These are phyloP conservation scores for Phalanger gymnotis DNA, from an alignment of 2,797 vertebrate species.

Conservation along the genomic window DNA sequence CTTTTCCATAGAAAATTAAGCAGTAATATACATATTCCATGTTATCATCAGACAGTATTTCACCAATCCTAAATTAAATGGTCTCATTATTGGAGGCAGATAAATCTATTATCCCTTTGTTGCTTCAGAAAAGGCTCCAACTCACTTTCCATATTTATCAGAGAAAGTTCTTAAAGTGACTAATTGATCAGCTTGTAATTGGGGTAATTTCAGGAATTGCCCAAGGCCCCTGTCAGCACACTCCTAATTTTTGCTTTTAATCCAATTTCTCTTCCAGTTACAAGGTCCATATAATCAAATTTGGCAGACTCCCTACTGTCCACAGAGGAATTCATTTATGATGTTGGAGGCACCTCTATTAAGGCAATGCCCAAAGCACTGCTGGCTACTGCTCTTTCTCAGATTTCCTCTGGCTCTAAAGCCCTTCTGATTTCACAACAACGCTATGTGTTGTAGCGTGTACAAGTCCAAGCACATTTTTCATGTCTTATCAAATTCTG, in stretches of 20 bases:
- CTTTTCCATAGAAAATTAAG: background rate
- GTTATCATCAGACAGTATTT: background rate
- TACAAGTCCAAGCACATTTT: background rate
- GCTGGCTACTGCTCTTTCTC: background rate
- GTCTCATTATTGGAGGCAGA: background rate
- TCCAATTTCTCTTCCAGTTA: conserved; percentile 48
- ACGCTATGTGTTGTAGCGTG: background rate
- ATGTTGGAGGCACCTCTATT: conserved; percentile 17
- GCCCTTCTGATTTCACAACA: background rate
- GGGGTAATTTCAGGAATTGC: conserved; percentile 34
- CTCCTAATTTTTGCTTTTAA: conserved; percentile 42
- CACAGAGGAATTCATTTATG: conserved; percentile 31
- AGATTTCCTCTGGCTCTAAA: conserved; percentile 19
- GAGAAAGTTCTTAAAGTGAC: conserved; percentile 2
- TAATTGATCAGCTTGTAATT: background rate
- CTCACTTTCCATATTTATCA: background rate
- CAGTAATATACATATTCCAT: background rate
- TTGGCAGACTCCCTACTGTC: conserved; percentile 56
- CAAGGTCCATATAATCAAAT: conserved; percentile 25
- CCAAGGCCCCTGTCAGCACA: conserved; percentile 31
- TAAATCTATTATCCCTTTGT: background rate
- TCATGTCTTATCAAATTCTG: background rate
- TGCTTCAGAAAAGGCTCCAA: background rate
- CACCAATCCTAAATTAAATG: background rate
- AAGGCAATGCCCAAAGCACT: conserved; percentile 55